Base-by-base conservation (phyloP, 2,888 invertebrate genomes). In the Cotesia congregata region DNA sequence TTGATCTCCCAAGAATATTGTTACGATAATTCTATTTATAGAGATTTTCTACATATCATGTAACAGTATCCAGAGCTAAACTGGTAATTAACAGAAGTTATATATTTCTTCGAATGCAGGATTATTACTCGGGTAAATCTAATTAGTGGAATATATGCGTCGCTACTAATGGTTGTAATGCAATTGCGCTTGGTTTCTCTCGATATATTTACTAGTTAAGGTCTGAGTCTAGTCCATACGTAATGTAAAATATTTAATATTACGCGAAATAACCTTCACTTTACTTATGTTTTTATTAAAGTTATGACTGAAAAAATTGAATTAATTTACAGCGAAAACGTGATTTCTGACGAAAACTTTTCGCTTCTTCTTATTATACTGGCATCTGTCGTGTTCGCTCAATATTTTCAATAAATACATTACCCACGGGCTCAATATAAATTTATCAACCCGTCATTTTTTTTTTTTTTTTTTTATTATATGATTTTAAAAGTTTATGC, bases 381-480 rank as follows among this genome's bases (percentile, higher is more conserved):
- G 50, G 2, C 50, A 50, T 50, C 50, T 50, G 50, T 50, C 50
- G 50, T 50, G 50, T 50, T 7, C 30, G 30, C 30, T 30, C 50
- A 50, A 50, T 50, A 50, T 50, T 50, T 12, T 50, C 50, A 50
- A 50, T 50, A 50, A 50, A 50, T 50, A 50, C 4, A 12, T 12
- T 50, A 50, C 50, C 50, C 50, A 7, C 50, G 12, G 50, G 50
- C 50, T 50, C 50, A 30, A 3, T 50, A 50, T 50, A 50, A 50
- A 50, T 50, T 50, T 50, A 50, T 50, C 50, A 50, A 50, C 50
- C 3, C 50, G 7, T 2, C 12, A 2, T 6, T 12, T 50, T 6
- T 50, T 50, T 50, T 50, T 50, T 50, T 50, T 50, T 67, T 67
- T 67, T 67, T 67, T 67, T 9, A 38, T 67, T 38, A 12, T 1